These are phyloP conservation scores for Myzus persicae DNA, from an alignment of 1,140 invertebrate genomes.

Conservation along the genomic window DNA sequence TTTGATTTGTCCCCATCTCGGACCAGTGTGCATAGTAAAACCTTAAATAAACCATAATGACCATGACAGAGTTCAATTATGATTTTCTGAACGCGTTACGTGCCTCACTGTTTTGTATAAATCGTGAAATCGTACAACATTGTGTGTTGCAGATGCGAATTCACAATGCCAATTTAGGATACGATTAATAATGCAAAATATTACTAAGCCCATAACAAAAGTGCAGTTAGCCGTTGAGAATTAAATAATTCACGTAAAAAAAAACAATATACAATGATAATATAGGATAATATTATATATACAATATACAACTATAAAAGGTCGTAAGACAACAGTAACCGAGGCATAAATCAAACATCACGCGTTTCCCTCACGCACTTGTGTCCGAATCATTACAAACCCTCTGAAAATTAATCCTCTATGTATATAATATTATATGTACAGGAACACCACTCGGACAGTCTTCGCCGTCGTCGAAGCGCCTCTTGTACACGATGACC, in stretches of 20 bases:
- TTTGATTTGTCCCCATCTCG: background rate
- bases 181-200: background rate
- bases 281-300: background rate
- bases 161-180: no score
- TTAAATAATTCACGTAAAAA: constrained; percentile 9
- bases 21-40: background rate
- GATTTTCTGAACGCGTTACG: background rate
- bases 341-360: constrained; percentile 8
- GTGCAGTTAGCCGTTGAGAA: background rate
- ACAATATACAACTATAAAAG: no score
- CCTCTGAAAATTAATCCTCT: constrained; percentile 30
- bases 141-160: no score
- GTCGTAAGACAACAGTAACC: background rate
- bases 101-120: background rate
- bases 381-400: background rate
- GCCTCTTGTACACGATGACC: background rate
- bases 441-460: background rate
- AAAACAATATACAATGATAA: background rate
- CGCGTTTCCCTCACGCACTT: background rate
- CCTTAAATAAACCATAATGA: background rate
- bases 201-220: background rate
- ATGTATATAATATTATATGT: background rate
- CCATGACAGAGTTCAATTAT: background rate
- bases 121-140: background rate
- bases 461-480: background rate